These are phyloP conservation scores for Deroptyus accipitrinus DNA, from an alignment of 2,113 vertebrate species.

Conservation along the genomic window DNA sequence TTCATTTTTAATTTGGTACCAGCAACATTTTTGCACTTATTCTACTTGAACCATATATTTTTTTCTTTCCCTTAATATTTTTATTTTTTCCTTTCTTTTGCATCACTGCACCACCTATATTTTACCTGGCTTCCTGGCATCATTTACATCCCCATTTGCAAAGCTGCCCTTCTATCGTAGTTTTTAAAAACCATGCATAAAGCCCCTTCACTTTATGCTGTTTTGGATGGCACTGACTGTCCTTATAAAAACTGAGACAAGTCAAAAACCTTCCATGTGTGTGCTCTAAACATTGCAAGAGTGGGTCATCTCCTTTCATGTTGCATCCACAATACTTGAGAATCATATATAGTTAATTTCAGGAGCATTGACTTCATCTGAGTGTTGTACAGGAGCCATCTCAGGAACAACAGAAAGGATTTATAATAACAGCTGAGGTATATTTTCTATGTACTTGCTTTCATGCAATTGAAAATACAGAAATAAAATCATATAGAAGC, in stretches of 20 bases:
- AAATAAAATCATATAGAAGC: not conserved
- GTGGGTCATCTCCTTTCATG: not conserved
- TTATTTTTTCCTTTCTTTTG: not conserved
- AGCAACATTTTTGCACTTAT: not conserved
- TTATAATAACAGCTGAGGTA: not conserved
- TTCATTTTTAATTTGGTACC: not conserved
- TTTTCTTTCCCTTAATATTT: not conserved
- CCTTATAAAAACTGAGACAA: not conserved
- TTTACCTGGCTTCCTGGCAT: not conserved
- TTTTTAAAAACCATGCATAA: not conserved
- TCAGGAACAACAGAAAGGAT: not conserved
- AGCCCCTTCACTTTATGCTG: not conserved
- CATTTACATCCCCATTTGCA: not conserved
- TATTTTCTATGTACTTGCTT: not conserved
- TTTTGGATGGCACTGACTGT: not conserved
- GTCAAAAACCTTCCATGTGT: not conserved
- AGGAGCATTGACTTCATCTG: not conserved
- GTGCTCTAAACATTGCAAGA: not conserved
- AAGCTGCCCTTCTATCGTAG: fast-evolving
- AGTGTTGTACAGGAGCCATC: not conserved
- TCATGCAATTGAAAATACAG: not conserved
- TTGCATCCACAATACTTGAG: not conserved
- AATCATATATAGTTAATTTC: not conserved
- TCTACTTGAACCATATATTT: not conserved
- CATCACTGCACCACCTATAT: not conserved